Conservation (phyloP, 2,113 vertebrate species). For the rat (Rattus norvegicus) region GRCr8 NC_086037.1:4274501-4275000, state of each 20-base stretch:
- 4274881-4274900: background rate
- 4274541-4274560: slow-evolving; percentile 76
- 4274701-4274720: background rate
- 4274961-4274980: background rate
- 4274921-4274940: background rate
- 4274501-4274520: slow-evolving; percentile 47
- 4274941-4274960: background rate
- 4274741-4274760: background rate
- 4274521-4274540: slow-evolving; percentile 76
- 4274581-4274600: slow-evolving; percentile 76
- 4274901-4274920: background rate
- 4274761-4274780: background rate
- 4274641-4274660: slow-evolving; percentile 51
- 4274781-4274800: background rate
- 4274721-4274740: slow-evolving; percentile 28
- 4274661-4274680: slow-evolving; percentile 64
- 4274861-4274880: background rate
- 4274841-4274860: background rate
- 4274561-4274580: slow-evolving; percentile 72
- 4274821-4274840: background rate
- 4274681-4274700: background rate
- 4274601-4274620: slow-evolving; percentile 67
- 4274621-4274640: background rate
- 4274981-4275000: background rate
- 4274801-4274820: background rate